Evolutionary conservation across 1,140 invertebrate species (phyloP).

Genomic region (Scylla paramamosain): DNA sequence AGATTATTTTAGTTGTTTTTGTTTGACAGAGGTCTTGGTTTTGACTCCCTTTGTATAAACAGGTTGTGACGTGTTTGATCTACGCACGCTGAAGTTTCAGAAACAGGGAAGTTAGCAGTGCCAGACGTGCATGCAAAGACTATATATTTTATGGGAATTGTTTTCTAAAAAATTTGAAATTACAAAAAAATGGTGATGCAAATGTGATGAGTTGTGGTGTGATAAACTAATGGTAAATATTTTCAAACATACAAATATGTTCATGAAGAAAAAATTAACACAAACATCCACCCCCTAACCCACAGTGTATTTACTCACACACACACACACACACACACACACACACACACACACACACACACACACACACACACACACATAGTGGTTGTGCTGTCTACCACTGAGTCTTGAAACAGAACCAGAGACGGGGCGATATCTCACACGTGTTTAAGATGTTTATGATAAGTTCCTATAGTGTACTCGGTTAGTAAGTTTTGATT

Average conservation of each 20-base stretch:
- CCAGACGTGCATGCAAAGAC: not conserved
- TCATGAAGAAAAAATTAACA: not conserved
- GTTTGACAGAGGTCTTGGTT: not conserved
- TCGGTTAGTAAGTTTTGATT: not conserved
- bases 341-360: constrained; percentile 17
- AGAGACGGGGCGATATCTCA: not conserved
- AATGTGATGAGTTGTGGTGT: constrained; percentile 1
- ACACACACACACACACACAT: constrained; percentile 11
- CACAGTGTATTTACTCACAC: not conserved
- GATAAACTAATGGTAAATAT: constrained; percentile 24
- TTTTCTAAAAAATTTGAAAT: not conserved
- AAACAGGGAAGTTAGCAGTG: not conserved
- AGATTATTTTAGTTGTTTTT: constrained; percentile 1
- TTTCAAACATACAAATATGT: not conserved
- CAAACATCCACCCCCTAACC: not conserved
- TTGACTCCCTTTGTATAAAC: not conserved
- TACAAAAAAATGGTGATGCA: not conserved
- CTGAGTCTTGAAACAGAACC: not conserved
- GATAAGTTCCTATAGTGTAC: not conserved
- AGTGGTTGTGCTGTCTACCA: not conserved
- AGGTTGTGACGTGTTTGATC: not conserved
- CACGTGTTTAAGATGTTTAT: not conserved
- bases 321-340: constrained; percentile 21
- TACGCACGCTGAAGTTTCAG: not conserved
- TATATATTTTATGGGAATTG: constrained; percentile 9